phyloP scores from a whole-genome alignment of 2,797 vertebrate species.

The Tenualosa thibaudeaui region DNA sequence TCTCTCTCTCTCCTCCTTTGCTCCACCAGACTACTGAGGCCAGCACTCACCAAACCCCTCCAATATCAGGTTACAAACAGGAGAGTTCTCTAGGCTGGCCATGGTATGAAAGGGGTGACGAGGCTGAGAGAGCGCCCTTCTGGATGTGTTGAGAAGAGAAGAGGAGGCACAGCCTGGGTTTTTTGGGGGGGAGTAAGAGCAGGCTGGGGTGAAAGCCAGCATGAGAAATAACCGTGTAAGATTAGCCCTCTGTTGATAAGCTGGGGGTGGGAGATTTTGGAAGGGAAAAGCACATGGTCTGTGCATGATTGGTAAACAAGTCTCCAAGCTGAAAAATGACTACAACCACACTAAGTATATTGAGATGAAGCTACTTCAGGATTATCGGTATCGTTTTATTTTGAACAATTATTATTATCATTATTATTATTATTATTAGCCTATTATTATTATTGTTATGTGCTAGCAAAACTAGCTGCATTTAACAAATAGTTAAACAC shows the following conservation, averaged over 20 bases:
- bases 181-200: not conserved
- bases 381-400: not conserved
- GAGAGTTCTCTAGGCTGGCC: slow-evolving; percentile 9
- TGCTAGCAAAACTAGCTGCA: not conserved
- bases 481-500: not conserved
- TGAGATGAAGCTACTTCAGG: not conserved
- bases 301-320: not conserved
- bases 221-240: not conserved
- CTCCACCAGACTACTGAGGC: slow-evolving; percentile 38
- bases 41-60: slow-evolving; percentile 35
- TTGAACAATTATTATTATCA: too few species aligned
- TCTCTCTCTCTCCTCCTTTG: not conserved
- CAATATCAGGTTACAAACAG: slow-evolving; percentile 47
- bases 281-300: not conserved
- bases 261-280: not conserved
- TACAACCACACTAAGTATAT: not conserved
- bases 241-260: not conserved
- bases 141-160: not conserved
- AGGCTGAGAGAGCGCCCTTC: not conserved
- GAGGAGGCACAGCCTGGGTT: not conserved
- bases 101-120: not conserved
- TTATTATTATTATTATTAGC: not conserved
- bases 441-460: not conserved
- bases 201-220: not conserved
- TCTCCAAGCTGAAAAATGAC: not conserved